These are phyloP conservation scores for Acipenser transmontanus DNA, from an alignment of 2,797 vertebrate species.

Conservation along the genomic window DNA sequence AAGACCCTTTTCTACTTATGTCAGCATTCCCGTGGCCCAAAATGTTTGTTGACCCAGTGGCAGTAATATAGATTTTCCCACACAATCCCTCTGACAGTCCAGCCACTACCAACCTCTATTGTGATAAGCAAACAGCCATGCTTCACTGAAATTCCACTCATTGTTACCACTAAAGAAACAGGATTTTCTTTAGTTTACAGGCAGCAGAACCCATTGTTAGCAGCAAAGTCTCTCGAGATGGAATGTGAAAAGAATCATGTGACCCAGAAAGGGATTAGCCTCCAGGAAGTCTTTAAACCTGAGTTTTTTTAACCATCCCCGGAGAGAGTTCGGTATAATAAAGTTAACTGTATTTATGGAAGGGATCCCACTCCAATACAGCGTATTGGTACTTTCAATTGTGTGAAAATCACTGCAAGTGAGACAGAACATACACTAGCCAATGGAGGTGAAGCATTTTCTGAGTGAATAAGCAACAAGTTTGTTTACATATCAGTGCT, in stretches of 20 bases:
- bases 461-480: no score
- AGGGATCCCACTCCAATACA: neutral
- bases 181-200: constrained; percentile 55
- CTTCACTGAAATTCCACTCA: constrained; percentile 35
- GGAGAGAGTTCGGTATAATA: neutral
- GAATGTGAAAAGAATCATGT: constrained; percentile 61
- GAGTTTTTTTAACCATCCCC: constrained; percentile 43
- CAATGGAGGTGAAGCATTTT: no score
- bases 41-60: no score
- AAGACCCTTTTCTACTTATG: no score
- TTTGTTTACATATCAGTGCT: no score
- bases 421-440: no score
- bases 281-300: constrained; percentile 61
- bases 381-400: neutral
- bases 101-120: no score
- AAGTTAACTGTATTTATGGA: neutral
- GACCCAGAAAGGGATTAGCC: constrained; percentile 65
- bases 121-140: no score
- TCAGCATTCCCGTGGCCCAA: no score
- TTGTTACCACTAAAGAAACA: constrained; percentile 59
- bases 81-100: no score
- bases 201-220: constrained; percentile 58
- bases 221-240: constrained; percentile 54
- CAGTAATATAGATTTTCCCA: no score
- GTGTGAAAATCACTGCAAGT: no score